Conservation (phyloP, 2,113 vertebrate species). For the Motacilla tschutschensis region DNA sequence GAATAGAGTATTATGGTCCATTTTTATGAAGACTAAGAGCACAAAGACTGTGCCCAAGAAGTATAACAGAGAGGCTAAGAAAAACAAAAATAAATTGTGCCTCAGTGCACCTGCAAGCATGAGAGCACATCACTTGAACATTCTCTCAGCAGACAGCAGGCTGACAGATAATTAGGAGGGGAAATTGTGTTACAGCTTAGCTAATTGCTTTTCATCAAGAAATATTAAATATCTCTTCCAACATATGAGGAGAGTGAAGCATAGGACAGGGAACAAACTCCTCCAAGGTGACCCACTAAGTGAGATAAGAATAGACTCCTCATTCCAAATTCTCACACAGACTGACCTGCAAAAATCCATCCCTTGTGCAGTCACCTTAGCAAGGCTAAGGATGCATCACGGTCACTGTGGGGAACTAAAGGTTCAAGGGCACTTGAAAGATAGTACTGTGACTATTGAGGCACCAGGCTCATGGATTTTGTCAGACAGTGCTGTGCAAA, state of each 20-base stretch:
- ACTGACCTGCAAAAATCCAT: neutral
- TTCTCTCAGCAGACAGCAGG: neutral
- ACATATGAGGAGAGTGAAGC: neutral
- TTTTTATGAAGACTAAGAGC: neutral
- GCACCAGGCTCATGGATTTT: neutral
- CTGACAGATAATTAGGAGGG: conserved; percentile 13
- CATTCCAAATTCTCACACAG: conserved; percentile 7
- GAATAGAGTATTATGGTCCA: neutral
- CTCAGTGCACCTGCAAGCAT: neutral
- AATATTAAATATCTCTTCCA: conserved; percentile 1
- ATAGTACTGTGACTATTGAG: neutral
- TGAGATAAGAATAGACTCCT: conserved; percentile 18
- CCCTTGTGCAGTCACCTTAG: neutral
- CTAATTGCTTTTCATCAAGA: conserved; percentile 44
- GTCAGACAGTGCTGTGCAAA: neutral
- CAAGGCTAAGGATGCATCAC: neutral
- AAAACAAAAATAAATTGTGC: neutral
- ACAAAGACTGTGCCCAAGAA: neutral
- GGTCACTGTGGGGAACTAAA: neutral
- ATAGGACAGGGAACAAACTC: neutral
- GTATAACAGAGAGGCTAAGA: neutral
- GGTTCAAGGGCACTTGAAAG: neutral
- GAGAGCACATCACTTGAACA: neutral
- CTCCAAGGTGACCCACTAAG: conserved; percentile 34
- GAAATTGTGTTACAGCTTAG: neutral